These are phyloP conservation scores for Euglossa dilemma DNA, from an alignment of 1,140 invertebrate species.

Conservation along the genomic window DNA sequence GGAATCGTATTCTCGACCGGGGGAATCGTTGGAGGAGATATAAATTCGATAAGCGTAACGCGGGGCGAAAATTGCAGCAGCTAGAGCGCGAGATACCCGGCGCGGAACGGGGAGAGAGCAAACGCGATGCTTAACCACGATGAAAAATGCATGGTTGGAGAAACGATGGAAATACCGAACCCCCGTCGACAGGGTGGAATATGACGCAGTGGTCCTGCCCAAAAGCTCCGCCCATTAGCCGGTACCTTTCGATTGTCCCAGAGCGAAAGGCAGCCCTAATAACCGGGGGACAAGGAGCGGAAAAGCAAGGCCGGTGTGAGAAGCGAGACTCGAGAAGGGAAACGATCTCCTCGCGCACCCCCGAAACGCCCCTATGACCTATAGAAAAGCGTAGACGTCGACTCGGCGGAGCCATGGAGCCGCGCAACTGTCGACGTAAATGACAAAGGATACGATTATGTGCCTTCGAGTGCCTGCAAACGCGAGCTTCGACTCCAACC, in stretches of 20 bases:
- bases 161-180: slow-evolving; percentile 47
- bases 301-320: slow-evolving; percentile 60
- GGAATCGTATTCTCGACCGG: not conserved
- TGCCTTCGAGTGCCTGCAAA: slow-evolving; percentile 28
- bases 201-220: slow-evolving; percentile 48
- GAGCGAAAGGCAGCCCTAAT: slow-evolving; percentile 73
- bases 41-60: not conserved
- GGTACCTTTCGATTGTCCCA: slow-evolving; percentile 76
- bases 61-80: no score
- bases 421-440: slow-evolving; percentile 63
- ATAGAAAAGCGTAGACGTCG: slow-evolving; percentile 60
- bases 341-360: slow-evolving; percentile 60
- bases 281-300: slow-evolving; percentile 58
- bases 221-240: slow-evolving; percentile 71
- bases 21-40: not conserved
- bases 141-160: slow-evolving; percentile 34
- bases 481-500: slow-evolving; percentile 8
- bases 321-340: slow-evolving; percentile 59
- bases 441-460: slow-evolving; percentile 64
- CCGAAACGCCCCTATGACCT: slow-evolving; percentile 63
- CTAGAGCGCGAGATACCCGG: not conserved
- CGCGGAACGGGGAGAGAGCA: not conserved
- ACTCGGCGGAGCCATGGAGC: slow-evolving; percentile 51
- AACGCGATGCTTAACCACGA: not conserved
- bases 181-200: slow-evolving; percentile 44